Conservation (phyloP, 2,888 invertebrate species). For the Tuta absoluta region DNA sequence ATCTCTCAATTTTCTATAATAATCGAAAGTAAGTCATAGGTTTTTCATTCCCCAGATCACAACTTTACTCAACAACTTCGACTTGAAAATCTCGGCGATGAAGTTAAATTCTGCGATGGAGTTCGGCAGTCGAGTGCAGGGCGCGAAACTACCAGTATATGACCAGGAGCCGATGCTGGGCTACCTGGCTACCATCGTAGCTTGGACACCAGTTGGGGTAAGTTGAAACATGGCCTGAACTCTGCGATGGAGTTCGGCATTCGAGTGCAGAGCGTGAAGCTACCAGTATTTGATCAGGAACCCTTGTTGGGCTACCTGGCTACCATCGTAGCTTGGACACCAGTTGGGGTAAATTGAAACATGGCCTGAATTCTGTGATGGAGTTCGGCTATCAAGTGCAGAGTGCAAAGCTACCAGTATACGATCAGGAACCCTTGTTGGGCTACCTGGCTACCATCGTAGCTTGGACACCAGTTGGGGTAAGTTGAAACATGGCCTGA, state of each 20-base stretch:
- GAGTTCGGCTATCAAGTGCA: constrained; percentile 51
- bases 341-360: constrained; percentile 54
- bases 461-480: constrained; percentile 72
- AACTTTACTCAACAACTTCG: constrained; percentile 69
- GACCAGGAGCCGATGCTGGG: constrained; percentile 62
- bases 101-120: constrained; percentile 53
- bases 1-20: too few species aligned
- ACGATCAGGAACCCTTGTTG: constrained; percentile 56
- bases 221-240: constrained; percentile 37
- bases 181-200: constrained; percentile 59
- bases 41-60: constrained; percentile 53
- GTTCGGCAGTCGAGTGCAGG: constrained; percentile 50
- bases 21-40: neutral
- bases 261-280: constrained; percentile 48
- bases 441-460: constrained; percentile 62
- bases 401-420: constrained; percentile 51
- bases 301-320: constrained; percentile 59
- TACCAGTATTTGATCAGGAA: constrained; percentile 58
- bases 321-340: constrained; percentile 70
- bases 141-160: constrained; percentile 52
- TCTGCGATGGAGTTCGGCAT: constrained; percentile 51
- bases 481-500: constrained; percentile 42
- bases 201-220: constrained; percentile 73
- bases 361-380: constrained; percentile 44
- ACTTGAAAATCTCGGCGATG: constrained; percentile 61